A percentile compares a stretch with the other conserved stretches of the same genome.
Evolutionary conservation across 2,888 invertebrate genomes (phyloP).

Genomic region (Melitaea athalia): DNA sequence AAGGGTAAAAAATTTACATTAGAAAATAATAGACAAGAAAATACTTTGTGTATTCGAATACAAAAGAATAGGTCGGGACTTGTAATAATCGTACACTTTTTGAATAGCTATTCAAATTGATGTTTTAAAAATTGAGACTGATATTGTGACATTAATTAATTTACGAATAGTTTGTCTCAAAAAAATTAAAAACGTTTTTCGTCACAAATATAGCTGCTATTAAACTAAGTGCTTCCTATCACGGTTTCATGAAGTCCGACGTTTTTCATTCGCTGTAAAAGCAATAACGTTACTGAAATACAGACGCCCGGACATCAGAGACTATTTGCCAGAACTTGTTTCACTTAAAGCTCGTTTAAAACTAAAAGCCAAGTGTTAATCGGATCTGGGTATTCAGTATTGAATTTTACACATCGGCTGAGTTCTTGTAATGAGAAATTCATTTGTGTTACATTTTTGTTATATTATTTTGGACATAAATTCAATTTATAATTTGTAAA

Average conservation of each 20-base stretch:
- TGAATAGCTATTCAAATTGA: background rate
- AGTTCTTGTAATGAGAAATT: background rate
- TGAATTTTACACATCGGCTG: conserved; percentile 16
- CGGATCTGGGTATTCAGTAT: conserved; percentile 26
- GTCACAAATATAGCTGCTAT: conserved; percentile 36
- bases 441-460: background rate
- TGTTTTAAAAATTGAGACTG: background rate
- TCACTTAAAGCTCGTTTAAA: conserved; percentile 29
- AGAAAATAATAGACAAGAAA: too few relatives aligned
- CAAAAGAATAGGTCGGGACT: too few relatives aligned
- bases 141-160: background rate
- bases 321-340: conserved; percentile 34
- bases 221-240: conserved; percentile 34
- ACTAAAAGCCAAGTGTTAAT: conserved; percentile 35
- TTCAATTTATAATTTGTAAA: background rate
- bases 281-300: conserved; percentile 36
- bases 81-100: too few relatives aligned
- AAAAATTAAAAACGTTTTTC: conserved; percentile 8
- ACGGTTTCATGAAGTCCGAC: conserved; percentile 35
- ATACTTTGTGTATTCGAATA: too few relatives aligned
- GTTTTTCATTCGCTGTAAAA: conserved; percentile 39
- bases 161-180: background rate
- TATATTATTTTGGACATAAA: background rate
- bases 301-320: conserved; percentile 30
- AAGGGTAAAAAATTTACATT: too few relatives aligned